phyloP scores from a whole-genome alignment of 2,797 vertebrate species.

The Lagodon rhomboides region DNA sequence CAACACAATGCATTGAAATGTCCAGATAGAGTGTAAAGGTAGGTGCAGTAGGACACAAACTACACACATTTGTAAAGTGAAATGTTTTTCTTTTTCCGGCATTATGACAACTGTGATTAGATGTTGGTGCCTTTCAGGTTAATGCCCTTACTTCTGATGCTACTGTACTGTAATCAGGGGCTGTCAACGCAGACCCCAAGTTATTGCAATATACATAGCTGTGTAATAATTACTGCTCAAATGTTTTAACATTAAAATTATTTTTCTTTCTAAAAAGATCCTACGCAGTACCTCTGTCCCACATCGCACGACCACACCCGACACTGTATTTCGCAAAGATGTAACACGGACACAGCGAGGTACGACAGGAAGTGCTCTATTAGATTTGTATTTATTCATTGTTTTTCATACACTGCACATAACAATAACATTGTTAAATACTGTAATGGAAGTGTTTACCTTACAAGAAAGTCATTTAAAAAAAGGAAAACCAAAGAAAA shows the following conservation, averaged over 20 bases:
- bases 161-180: slow-evolving; percentile 77
- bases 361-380: slow-evolving; percentile 30
- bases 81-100: slow-evolving; percentile 50
- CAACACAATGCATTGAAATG: slow-evolving; percentile 50
- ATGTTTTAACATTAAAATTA: slow-evolving; percentile 77
- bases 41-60: slow-evolving; percentile 24
- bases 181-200: slow-evolving; percentile 56
- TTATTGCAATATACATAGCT: slow-evolving; percentile 65
- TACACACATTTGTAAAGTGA: slow-evolving; percentile 44
- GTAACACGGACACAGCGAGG: neutral
- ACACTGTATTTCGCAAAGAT: neutral
- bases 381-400: slow-evolving; percentile 84
- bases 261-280: slow-evolving; percentile 52
- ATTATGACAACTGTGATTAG: slow-evolving; percentile 75
- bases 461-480: slow-evolving; percentile 72
- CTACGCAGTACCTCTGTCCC: neutral
- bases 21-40: slow-evolving; percentile 32
- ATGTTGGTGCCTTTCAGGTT: slow-evolving; percentile 80
- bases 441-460: slow-evolving; percentile 83
- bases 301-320: neutral
- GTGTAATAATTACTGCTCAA: slow-evolving; percentile 68
- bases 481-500: slow-evolving; percentile 56
- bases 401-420: slow-evolving; percentile 82
- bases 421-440: slow-evolving; percentile 86
- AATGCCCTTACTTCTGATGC: slow-evolving; percentile 67